A percentile compares a stretch with the other conserved stretches of the same genome.
Conservation (phyloP, 2,888 invertebrate genomes). For the Autographa gamma region DNA sequence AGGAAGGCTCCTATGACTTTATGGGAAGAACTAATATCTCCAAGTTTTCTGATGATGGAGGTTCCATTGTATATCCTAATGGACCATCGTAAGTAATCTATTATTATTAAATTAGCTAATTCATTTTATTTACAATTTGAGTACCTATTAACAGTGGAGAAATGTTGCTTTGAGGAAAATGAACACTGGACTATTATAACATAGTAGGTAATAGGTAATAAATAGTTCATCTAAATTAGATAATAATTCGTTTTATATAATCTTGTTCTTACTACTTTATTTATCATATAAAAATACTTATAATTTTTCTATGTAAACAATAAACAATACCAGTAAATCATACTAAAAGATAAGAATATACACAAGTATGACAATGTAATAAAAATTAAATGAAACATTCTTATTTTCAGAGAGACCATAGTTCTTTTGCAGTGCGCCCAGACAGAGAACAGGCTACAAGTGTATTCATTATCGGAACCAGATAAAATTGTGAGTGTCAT, state of each 20-base stretch:
- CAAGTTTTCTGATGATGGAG: constrained; percentile 71
- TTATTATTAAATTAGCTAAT: background rate
- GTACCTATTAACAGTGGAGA: too few species aligned
- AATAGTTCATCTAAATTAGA: too few species aligned
- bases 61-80: constrained; percentile 74
- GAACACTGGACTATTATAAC: too few species aligned
- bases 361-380: background rate
- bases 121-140: background rate
- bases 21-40: constrained; percentile 70
- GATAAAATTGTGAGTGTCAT: constrained; percentile 73
- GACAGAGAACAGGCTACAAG: constrained; percentile 65
- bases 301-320: background rate
- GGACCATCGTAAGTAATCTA: constrained; percentile 77
- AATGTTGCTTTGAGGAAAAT: too few species aligned
- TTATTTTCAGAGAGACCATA: constrained; percentile 68
- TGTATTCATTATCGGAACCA: constrained; percentile 71
- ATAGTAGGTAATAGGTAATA: too few species aligned
- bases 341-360: background rate
- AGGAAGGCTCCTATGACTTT: constrained; percentile 67
- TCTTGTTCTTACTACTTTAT: too few species aligned
- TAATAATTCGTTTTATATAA: too few species aligned
- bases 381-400: constrained; percentile 6
- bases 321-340: background rate
- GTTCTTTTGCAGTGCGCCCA: constrained; percentile 79
- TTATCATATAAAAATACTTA: too few species aligned